Percentiles rank a stretch among this genome's conserved stretches.
phyloP scores from a whole-genome alignment of 2,888 invertebrate genomes.

The Melanostoma mellinum region DNA sequence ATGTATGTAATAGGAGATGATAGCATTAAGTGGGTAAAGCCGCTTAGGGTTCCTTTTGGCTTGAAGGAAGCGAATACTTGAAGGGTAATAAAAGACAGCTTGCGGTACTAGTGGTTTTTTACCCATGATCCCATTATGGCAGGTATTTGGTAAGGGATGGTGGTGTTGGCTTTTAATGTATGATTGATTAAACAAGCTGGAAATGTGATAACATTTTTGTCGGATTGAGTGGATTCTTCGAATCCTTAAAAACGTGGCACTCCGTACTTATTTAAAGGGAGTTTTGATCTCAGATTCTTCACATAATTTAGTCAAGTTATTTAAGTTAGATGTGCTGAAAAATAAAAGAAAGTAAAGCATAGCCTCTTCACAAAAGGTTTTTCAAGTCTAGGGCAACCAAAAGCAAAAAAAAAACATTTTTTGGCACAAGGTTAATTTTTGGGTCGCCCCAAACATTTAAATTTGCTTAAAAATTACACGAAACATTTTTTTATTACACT shows the following conservation, averaged over 20 bases:
- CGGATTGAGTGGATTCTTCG: constrained; percentile 42
- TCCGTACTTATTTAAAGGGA: background rate
- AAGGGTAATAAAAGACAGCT: constrained; percentile 65
- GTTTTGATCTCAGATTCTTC: constrained; percentile 2
- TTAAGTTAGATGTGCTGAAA: background rate
- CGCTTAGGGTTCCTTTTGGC: constrained; percentile 62
- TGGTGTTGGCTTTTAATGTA: constrained; percentile 49
- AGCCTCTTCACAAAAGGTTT: no score
- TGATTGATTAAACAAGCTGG: constrained; percentile 64
- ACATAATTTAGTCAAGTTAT: constrained; percentile 11
- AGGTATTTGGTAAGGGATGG: constrained; percentile 22
- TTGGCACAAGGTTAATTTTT: no score
- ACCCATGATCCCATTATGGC: constrained; percentile 33
- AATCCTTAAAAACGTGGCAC: constrained; percentile 10
- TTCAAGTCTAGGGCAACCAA: no score
- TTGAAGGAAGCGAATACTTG: constrained; percentile 61
- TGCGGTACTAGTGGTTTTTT: constrained; percentile 61
- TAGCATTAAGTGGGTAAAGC: constrained; percentile 71
- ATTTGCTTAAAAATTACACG: no score
- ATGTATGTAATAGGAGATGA: constrained; percentile 67
- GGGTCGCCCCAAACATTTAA: no score
- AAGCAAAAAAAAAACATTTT: no score
- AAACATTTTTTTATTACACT: no score
- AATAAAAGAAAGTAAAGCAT: no score
- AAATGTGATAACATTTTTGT: constrained; percentile 49